phyloP scores from a whole-genome alignment of 92 coral and sea anemone species.

The Zoanthus sociatus region DNA sequence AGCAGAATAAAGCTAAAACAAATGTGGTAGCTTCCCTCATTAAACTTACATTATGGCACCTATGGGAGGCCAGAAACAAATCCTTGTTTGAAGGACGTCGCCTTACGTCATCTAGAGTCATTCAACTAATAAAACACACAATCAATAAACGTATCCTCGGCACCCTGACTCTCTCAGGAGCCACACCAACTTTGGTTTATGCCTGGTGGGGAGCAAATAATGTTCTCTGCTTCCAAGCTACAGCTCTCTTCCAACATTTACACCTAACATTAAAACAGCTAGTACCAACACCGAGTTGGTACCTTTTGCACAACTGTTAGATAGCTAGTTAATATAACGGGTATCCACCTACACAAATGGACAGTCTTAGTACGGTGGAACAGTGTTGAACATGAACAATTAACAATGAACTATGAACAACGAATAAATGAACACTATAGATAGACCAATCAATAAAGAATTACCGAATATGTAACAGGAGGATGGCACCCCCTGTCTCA shows the following conservation, averaged over 20 bases:
- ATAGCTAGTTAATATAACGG: too few species aligned
- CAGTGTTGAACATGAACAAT: too few species aligned
- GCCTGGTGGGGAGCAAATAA: background rate
- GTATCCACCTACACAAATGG: too few species aligned
- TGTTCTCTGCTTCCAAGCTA: background rate
- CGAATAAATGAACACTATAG: background rate
- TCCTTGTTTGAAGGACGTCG: background rate
- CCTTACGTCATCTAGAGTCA: background rate
- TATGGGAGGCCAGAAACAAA: constrained; percentile 15
- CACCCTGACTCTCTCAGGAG: background rate
- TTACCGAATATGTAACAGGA: background rate
- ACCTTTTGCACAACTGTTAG: too few species aligned
- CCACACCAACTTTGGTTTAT: background rate
- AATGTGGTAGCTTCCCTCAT: background rate
- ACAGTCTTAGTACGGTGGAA: too few species aligned
- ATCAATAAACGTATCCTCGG: background rate
- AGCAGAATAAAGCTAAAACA: too few species aligned
- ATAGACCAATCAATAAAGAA: constrained; percentile 20
- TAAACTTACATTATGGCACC: background rate
- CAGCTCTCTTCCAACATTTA: too few species aligned
- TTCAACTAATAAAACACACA: background rate
- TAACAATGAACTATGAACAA: too few species aligned
- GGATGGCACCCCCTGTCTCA: too few species aligned
- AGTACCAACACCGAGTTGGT: too few species aligned
- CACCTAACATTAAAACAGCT: too few species aligned